Conservation (phyloP, 2,113 vertebrate species). For the Carollia perspicillata region DNA sequence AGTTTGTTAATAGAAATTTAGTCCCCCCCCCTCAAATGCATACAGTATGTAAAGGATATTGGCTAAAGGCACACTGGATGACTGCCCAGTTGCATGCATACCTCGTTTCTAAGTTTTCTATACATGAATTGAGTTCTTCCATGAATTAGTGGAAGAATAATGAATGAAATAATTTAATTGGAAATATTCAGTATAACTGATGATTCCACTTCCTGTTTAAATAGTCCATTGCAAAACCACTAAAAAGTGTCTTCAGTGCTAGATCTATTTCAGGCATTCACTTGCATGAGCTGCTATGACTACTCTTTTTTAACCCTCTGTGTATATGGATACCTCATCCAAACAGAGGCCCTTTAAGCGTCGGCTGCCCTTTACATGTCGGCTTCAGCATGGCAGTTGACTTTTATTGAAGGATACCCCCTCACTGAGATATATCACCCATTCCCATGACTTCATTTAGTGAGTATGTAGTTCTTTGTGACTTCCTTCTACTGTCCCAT, state of each 20-base stretch:
- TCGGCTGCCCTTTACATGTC: not conserved
- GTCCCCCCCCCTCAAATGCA: too few species aligned
- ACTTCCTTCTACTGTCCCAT: not conserved
- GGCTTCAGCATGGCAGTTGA: not conserved
- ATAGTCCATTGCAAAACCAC: not conserved
- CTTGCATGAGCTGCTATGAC: accelerated
- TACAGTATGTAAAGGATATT: not conserved
- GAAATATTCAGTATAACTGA: not conserved
- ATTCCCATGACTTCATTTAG: not conserved
- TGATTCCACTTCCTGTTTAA: not conserved
- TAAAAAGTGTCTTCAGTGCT: not conserved
- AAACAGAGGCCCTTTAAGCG: not conserved
- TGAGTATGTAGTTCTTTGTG: not conserved
- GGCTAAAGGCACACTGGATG: not conserved
- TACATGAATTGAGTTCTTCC: not conserved
- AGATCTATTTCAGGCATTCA: not conserved
- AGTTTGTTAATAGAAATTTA: not conserved
- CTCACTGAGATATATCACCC: not conserved
- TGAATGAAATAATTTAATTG: not conserved
- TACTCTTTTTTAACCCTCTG: not conserved
- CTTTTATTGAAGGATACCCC: not conserved
- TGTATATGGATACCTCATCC: not conserved
- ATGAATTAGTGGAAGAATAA: not conserved
- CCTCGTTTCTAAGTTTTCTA: not conserved
- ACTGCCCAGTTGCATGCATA: not conserved